phyloP scores from a whole-genome alignment of 2,888 invertebrate genomes.

The Cataglyphis cursor region DNA sequence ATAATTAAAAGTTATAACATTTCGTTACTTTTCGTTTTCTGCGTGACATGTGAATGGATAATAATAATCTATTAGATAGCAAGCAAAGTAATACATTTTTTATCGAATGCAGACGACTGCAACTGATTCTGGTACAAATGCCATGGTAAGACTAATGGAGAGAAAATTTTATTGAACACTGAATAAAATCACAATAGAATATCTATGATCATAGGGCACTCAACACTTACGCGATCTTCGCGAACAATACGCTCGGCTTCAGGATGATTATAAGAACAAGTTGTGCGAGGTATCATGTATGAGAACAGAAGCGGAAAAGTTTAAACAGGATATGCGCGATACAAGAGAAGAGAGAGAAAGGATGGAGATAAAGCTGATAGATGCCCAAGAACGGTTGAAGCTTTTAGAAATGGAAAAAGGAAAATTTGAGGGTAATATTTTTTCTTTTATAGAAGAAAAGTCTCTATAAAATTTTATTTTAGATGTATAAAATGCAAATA shows the following conservation, averaged over 20 bases:
- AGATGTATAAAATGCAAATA: conserved; percentile 3
- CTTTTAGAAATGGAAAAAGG: conserved; percentile 85
- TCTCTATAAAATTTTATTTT: not conserved
- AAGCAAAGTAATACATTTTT: conserved; percentile 28
- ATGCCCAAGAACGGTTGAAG: conserved; percentile 88
- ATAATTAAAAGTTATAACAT: not conserved
- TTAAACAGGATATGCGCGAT: conserved; percentile 86
- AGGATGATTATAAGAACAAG: conserved; percentile 91
- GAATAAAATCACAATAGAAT: not conserved
- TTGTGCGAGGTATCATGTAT: conserved; percentile 89
- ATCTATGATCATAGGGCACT: conserved; percentile 71
- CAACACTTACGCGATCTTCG: conserved; percentile 89
- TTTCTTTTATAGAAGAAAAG: not conserved
- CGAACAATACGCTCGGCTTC: conserved; percentile 89
- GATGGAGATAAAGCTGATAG: conserved; percentile 89
- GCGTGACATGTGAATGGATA: not conserved
- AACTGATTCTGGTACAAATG: conserved; percentile 79
- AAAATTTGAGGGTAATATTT: conserved; percentile 79
- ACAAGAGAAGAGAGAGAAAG: conserved; percentile 87
- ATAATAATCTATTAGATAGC: not conserved
- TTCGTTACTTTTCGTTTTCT: not conserved
- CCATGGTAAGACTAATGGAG: conserved; percentile 74
- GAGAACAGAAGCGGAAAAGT: conserved; percentile 87
- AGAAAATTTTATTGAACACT: conserved; percentile 27
- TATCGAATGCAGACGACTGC: conserved; percentile 72